Evolutionary conservation across 2,888 invertebrate genomes (phyloP), one percentile per base, ranked within the genome.

Genomic region (Tricholauxania praeusta): DNA sequence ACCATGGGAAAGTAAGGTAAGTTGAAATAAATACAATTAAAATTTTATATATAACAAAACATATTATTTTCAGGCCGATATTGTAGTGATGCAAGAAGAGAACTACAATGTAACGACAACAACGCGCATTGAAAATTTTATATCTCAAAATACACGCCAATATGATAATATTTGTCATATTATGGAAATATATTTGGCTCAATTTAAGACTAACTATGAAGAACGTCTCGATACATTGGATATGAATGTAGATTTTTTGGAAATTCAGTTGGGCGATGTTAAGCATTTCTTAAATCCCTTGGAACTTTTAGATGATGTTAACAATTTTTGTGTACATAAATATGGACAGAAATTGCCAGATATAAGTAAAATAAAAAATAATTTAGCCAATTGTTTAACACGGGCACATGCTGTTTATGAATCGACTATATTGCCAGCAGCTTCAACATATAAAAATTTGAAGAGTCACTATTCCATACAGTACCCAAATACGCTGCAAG

Each of bases 311-410:
- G 77, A 74, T 17, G 77, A 77, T 57, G 51, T 77, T 12, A 75
- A 64, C 59, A 71, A 76, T 71, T 47, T 73, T 53, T 78, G 78
- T 32, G 77, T 78, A n/a, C 74, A 75, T 32, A 77, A 76, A 22
- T 75, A 77, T 75, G 75, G 75, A 22, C 22, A 57, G 8, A 74
- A 71, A 63, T 52, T 78, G 52, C 75, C 75, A 3, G 52, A 71
- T 8, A 57, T 75, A 7, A 60, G 55, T 12, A 39, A 32, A n/a
- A 52, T 78, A 14, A 76, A 73, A 51, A 28, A n/a, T 5, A 75
- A 57, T 63, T 19, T 77, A 3, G 73, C 73, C n/a, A 52, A 64
- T 1, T 78, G 78, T n/a, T 60, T 77, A 32, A 39, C 67, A 47
- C 75, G 72, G 10, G 73, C 71, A 5, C 76, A 62, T 10, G 48